Evolutionary conservation across 1,140 invertebrate genomes (phyloP).

Genomic region (Trichogramma pretiosum): DNA sequence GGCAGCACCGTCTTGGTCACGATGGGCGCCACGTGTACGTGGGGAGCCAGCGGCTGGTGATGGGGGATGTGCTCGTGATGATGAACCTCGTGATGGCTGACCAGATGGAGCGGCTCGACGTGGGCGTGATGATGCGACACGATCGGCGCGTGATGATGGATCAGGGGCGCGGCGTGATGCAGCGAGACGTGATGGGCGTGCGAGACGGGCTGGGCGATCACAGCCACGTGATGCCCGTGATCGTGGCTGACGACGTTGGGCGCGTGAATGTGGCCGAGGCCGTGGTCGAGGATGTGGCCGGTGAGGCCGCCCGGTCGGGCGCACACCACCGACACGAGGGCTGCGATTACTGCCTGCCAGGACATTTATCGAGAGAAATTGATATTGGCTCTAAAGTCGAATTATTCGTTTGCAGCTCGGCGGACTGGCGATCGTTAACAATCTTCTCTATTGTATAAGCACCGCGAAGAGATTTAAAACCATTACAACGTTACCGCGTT

Average conservation of each 20-base stretch:
- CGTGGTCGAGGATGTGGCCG: conserved; percentile 30
- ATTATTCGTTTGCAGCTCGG: too few relatives aligned
- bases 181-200: conserved; percentile 16
- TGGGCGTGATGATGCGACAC: background rate
- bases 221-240: conserved; percentile 22
- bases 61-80: background rate
- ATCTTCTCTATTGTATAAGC: too few relatives aligned
- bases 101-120: background rate
- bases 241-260: conserved; percentile 29
- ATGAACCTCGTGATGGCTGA: background rate
- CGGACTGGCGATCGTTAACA: too few relatives aligned
- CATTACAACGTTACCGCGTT: too few relatives aligned
- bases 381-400: too few relatives aligned
- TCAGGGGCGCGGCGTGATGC: background rate
- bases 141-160: background rate
- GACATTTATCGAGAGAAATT: too few relatives aligned
- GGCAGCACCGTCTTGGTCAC: conserved; percentile 43
- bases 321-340: conserved; percentile 36
- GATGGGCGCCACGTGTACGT: conserved; percentile 30
- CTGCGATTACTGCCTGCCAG: conserved; percentile 37
- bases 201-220: conserved; percentile 21
- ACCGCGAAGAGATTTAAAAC: too few relatives aligned
- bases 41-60: conserved; percentile 29
- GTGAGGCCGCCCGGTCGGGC: conserved; percentile 39
- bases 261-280: conserved; percentile 33